These are phyloP conservation scores for Ennomos quercinarius DNA, from an alignment of 2,888 invertebrate species.

Conservation along the genomic window DNA sequence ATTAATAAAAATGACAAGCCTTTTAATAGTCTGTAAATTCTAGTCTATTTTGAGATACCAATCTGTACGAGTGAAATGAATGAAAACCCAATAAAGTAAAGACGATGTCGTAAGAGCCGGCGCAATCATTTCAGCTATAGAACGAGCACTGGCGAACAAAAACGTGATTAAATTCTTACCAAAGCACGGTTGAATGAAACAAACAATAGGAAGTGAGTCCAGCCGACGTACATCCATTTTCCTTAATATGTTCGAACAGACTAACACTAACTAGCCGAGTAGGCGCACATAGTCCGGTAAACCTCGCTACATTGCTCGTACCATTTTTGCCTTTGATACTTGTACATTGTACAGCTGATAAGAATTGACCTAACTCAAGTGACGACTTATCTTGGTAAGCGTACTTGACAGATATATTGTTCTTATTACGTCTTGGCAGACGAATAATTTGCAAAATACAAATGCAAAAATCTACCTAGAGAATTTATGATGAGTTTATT, in stretches of 20 bases:
- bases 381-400: no score
- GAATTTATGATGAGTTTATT: no score
- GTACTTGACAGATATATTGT: no score
- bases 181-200: conserved; percentile 48
- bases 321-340: not conserved
- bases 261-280: conserved; percentile 46
- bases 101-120: conserved; percentile 26
- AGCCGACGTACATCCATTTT: conserved; percentile 50
- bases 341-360: conserved; percentile 22
- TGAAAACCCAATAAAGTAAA: conserved; percentile 34
- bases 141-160: conserved; percentile 31
- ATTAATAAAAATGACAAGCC: no score
- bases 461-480: no score
- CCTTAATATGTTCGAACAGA: conserved; percentile 40
- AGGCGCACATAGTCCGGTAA: not conserved
- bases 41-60: conserved; percentile 15
- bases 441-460: no score
- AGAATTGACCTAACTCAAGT: conserved; percentile 22
- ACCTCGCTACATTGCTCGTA: no score
- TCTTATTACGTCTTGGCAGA: no score
- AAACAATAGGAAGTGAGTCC: conserved; percentile 47
- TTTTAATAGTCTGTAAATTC: no score
- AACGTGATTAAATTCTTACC: conserved; percentile 55
- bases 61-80: conserved; percentile 18
- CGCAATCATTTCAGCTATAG: conserved; percentile 31